Conservation (phyloP, 2,888 invertebrate genomes). For the Heliconius hortense region DNA sequence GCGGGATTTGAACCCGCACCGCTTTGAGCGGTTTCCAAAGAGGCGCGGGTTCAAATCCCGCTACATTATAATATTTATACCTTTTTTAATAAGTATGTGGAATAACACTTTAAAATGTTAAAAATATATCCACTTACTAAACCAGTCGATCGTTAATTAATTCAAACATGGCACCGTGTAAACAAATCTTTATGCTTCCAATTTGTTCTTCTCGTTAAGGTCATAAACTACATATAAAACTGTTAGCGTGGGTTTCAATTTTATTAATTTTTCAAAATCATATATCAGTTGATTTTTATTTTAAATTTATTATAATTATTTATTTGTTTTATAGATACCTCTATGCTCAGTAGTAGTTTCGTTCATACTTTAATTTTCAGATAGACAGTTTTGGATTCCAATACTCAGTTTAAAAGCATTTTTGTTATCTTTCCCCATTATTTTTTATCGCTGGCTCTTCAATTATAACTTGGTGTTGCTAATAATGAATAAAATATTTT, state of each 20-base stretch:
- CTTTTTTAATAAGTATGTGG: background rate
- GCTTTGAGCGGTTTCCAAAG: too few relatives aligned
- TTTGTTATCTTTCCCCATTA: too few relatives aligned
- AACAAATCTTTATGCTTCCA: conserved; percentile 32
- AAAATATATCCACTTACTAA: background rate
- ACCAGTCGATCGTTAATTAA: conserved; percentile 28
- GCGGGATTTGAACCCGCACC: too few relatives aligned
- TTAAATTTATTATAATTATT: background rate
- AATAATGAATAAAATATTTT: too few relatives aligned
- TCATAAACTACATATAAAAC: conserved; percentile 18
- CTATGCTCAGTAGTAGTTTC: too few relatives aligned
- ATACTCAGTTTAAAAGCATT: too few relatives aligned
- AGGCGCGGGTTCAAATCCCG: too few relatives aligned
- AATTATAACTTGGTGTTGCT: too few relatives aligned
- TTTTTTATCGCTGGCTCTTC: too few relatives aligned
- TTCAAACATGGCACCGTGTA: conserved; percentile 31
- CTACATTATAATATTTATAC: too few relatives aligned
- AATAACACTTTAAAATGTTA: background rate
- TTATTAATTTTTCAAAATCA: conserved; percentile 5
- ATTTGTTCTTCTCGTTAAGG: conserved; percentile 33
- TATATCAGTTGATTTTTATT: background rate
- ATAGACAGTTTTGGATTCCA: background rate
- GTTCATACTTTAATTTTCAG: background rate
- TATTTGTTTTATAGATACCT: background rate
- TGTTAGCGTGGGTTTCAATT: conserved; percentile 13